Conservation (phyloP, 2,113 vertebrate genomes). For the Elaphurus davidianus region DNA sequence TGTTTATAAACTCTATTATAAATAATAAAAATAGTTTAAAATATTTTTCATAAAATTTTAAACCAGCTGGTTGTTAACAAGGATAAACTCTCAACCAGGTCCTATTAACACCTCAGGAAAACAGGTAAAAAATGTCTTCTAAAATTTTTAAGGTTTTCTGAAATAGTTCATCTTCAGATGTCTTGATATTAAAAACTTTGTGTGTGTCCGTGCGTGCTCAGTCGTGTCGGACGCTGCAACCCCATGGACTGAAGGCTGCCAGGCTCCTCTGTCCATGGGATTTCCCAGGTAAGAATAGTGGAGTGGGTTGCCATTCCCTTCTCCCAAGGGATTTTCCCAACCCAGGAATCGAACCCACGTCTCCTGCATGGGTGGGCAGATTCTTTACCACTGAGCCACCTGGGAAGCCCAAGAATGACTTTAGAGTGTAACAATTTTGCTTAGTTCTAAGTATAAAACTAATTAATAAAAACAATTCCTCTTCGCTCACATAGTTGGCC, state of each 20-base stretch:
- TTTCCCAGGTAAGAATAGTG: neutral
- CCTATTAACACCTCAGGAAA: neutral
- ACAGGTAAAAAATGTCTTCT: neutral
- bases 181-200: neutral
- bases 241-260: neutral
- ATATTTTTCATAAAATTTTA: neutral
- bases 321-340: neutral
- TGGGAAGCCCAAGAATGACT: neutral
- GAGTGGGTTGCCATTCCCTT: neutral
- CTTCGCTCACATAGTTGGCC: neutral
- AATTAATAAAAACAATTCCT: neutral
- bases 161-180: neutral
- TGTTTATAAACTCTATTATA: neutral
- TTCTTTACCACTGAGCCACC: neutral
- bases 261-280: neutral
- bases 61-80: neutral
- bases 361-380: neutral
- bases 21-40: neutral
- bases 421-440: neutral
- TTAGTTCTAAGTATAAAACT: neutral
- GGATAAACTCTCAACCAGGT: neutral
- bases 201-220: neutral
- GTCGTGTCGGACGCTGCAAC: rapidly evolving
- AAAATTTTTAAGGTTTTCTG: slow-evolving; percentile 13
- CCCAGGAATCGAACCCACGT: neutral